Base-by-base conservation (phyloP, 2,888 invertebrate genomes). In the Nymphalis polychloros region DNA sequence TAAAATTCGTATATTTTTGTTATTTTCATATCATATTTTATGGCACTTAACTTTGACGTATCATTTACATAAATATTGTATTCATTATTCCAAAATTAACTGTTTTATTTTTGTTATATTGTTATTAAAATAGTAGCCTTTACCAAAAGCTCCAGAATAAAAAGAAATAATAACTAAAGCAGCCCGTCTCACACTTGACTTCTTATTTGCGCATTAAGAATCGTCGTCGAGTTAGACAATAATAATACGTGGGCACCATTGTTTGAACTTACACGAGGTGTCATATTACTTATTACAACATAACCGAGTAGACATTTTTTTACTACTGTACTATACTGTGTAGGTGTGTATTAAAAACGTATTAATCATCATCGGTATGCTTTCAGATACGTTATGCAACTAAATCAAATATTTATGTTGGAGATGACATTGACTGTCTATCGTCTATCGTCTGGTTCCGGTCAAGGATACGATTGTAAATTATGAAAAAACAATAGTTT, bases 271-370 rank as follows among this genome's bases (percentile, higher is more conserved):
- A 71, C 74, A 75, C 69, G 63, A 67, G 71, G 77, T 76, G 79
- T 80, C 77, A 78, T 77, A 76, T 78, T 76, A 77, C 76, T n/a
- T 69, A 72, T 84, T 84, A 83, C 85, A 81, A 84, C 80, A 87
- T 78, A 76, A 73, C 85, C 86, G 83, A 80, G 80, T 81, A 84
- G 84, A 85, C 86, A 81, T 84, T 84, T 88, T 86, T 84, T 80
- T 79, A 75, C 76, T 70, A 76, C 79, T 77, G 79, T 79, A 75
- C 68, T 68, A 61, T 60, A 59, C 23, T n/a, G 70, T 70, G 70
- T 72, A 78, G 86, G 86, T 78, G 84, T 76, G 73, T 77, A 79
- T 81, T 81, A 81, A 78, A 80, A 79, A 79, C 77, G 79, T 75
- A 86, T 85, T 83, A 81, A 85, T 86, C 82, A 82, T 79, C 73